These are phyloP conservation scores for Platerodrilus igneus DNA, from an alignment of 2,888 invertebrate genomes.

Conservation along the genomic window DNA sequence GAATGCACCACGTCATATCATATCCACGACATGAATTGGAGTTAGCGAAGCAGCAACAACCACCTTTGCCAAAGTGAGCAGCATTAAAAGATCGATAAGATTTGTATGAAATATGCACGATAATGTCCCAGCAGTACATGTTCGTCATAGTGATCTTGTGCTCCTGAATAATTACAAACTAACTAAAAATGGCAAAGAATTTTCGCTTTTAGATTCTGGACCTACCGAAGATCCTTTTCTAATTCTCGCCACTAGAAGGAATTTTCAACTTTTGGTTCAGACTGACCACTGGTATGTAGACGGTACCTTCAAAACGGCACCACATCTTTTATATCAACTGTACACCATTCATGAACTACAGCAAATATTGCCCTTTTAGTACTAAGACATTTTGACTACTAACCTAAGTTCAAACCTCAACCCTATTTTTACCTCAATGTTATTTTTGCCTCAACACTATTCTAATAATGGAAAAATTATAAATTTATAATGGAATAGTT, in stretches of 20 bases:
- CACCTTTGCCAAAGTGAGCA: constrained; percentile 1
- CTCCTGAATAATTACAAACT: too few species aligned
- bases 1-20: too few species aligned
- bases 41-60: too few species aligned
- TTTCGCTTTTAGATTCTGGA: constrained; percentile 4
- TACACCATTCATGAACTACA: constrained; percentile 21
- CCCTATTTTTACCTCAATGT: too few species aligned
- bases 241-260: constrained; percentile 1
- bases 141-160: too few species aligned
- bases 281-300: constrained; percentile 21
- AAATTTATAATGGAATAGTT: too few species aligned
- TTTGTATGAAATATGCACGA: neutral
- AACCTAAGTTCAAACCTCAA: too few species aligned
- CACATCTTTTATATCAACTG: constrained; percentile 24
- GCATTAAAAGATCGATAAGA: constrained; percentile 5
- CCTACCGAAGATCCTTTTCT: neutral
- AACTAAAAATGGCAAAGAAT: too few species aligned
- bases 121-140: neutral
- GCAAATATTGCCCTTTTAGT: constrained; percentile 13
- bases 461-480: too few species aligned
- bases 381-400: too few species aligned
- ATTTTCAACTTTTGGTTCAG: constrained; percentile 4
- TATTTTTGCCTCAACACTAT: too few species aligned
- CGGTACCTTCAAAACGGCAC: constrained; percentile 25
- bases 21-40: too few species aligned